Evolutionary conservation across 2,113 vertebrate species (phyloP).

Genomic region (Marmota flaviventris): DNA sequence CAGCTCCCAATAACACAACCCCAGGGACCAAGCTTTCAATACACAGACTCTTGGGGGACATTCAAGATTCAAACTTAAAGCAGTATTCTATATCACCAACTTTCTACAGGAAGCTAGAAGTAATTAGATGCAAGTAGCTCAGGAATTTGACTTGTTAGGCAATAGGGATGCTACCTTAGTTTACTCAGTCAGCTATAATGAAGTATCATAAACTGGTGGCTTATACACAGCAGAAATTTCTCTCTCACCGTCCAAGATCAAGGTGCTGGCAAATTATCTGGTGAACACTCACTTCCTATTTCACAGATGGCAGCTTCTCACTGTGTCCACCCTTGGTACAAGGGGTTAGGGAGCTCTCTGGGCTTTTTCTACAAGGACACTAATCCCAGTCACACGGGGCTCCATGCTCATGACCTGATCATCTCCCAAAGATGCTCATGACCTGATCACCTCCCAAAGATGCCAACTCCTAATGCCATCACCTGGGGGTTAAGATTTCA

Average conservation of each 20-base stretch:
- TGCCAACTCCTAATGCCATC: no score
- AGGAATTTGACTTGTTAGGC: neutral
- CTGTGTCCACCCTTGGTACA: neutral
- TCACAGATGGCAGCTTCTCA: neutral
- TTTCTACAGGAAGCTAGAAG: neutral
- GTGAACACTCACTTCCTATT: neutral
- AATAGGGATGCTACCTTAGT: no score
- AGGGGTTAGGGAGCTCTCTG: no score
- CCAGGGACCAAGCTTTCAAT: neutral
- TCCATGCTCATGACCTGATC: neutral
- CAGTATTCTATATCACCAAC: neutral
- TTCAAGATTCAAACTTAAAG: neutral
- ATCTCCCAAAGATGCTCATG: neutral
- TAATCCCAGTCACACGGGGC: no score
- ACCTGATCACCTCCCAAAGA: neutral
- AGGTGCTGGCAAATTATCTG: neutral
- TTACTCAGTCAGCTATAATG: no score
- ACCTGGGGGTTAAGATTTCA: neutral
- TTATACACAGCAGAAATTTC: no score
- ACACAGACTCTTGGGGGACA: neutral
- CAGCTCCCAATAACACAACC: neutral
- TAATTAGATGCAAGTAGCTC: neutral
- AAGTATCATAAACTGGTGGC: neutral
- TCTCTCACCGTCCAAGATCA: neutral
- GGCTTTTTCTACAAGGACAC: neutral